Percentiles rank a stretch among this genome's conserved stretches.
phyloP scores from a whole-genome alignment of 2,888 invertebrate species.

The Aspidiotus destructor region DNA sequence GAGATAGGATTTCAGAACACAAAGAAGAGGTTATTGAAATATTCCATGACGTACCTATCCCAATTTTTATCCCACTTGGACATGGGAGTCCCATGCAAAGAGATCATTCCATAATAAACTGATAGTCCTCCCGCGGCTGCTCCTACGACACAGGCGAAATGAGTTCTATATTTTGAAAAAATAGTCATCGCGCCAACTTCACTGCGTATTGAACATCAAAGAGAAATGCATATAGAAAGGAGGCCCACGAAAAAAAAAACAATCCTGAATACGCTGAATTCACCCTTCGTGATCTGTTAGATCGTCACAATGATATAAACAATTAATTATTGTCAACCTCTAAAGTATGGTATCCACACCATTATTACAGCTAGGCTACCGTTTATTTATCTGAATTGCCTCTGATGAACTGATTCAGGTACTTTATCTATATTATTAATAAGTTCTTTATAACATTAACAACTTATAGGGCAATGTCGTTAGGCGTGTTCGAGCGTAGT shows the following conservation, averaged over 20 bases:
- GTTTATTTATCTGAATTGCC: no score
- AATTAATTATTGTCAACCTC: no score
- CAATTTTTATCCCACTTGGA: slow-evolving; percentile 29
- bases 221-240: neutral
- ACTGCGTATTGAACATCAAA: neutral
- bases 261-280: no score
- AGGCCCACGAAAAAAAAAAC: neutral
- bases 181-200: neutral
- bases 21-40: neutral
- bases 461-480: no score
- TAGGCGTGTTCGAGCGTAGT: no score
- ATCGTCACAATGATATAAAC: no score
- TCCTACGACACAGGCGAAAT: slow-evolving; percentile 8
- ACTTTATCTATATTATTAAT: no score
- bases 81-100: slow-evolving; percentile 13
- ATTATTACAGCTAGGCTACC: no score
- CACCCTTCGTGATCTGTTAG: no score
- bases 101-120: slow-evolving; percentile 17
- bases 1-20: slow-evolving; percentile 1
- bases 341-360: no score
- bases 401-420: no score
- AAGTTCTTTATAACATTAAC: no score
- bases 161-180: slow-evolving; percentile 21
- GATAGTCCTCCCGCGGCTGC: slow-evolving; percentile 22
- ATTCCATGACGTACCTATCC: slow-evolving; percentile 23